Evolutionary conservation across 2,888 invertebrate genomes (phyloP).

Genomic region (Lycophotia porphyrea): DNA sequence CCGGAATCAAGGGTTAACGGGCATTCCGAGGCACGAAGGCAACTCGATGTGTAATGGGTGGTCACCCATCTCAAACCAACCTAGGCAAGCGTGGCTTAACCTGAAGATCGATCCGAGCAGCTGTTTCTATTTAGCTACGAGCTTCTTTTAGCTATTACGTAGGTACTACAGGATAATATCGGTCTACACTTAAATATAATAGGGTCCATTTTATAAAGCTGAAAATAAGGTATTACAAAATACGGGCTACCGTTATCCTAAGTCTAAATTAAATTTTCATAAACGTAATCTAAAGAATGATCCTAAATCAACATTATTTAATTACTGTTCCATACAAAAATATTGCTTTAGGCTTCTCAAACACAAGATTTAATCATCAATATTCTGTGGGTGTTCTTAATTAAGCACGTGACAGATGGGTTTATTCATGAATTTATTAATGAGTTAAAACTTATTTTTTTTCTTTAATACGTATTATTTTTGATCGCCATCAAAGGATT

Average conservation of each 20-base stretch:
- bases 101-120: no score
- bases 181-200: not conserved
- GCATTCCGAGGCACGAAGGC: no score
- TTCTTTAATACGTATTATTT: not conserved
- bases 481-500: not conserved
- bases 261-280: constrained; percentile 28
- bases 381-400: constrained; percentile 50
- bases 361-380: constrained; percentile 34
- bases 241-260: not conserved
- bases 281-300: constrained; percentile 34
- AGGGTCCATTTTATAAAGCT: constrained; percentile 5
- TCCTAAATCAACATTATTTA: constrained; percentile 58
- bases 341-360: constrained; percentile 41
- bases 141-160: not conserved
- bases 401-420: constrained; percentile 41
- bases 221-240: constrained; percentile 5
- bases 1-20: no score
- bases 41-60: no score
- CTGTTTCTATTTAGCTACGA: no score
- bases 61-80: no score
- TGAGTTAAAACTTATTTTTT: constrained; percentile 4
- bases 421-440: constrained; percentile 22
- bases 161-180: not conserved
- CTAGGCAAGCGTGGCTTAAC: no score
- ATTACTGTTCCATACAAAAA: constrained; percentile 45